Base-by-base conservation (phyloP, 2,888 invertebrate species). In the Hypolimnas misippus region DNA sequence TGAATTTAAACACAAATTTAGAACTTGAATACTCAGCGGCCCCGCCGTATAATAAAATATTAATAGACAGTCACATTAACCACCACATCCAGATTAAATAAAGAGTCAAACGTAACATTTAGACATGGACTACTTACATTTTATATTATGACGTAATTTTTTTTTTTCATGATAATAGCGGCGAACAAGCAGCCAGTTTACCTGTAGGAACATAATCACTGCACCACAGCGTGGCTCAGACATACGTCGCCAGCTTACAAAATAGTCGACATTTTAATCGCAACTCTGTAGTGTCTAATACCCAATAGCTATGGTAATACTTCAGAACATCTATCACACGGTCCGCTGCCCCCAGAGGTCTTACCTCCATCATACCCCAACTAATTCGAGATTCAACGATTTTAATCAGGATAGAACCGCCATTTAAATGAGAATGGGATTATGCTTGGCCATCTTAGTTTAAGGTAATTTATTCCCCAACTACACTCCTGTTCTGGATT, bases 401-500 rank as follows among this genome's bases (percentile, higher is more conserved):
- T 65, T 67, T 68, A 70, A 70, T 67, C 66, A 60, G 65, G 63
- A 66, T 66, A 57, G 63, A 62, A 66, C 66, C 63, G 54, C 54
- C 63, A 63, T 69, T 69, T 63, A 65, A 60, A 67, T 60, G 52
- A 63, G 64, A 63, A 58, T 61, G 56, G 57, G 62, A 64, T 66
- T 68, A 66, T n/a, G 52, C 44, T 25, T 38, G 59, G 52, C 38
- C 35, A 58, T 58, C 59, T 53, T 53, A 46, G 53, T 53, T 53
- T 49, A 29, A n/a, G 49, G 49, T 25, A 49, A 49, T 49, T 14
- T 49, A 49, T 49, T 49, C 14, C 14, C 14, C 3, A 29, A 25
- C 49, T 49, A 49, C 10, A 14, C 14, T 25, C 7, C 5, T 6
- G 17, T 17, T 42, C 17, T 21, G 21, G 25, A 25, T 12, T 12